These are phyloP conservation scores for Pinna nobilis DNA, from an alignment of 1,140 invertebrate species.

Conservation along the genomic window DNA sequence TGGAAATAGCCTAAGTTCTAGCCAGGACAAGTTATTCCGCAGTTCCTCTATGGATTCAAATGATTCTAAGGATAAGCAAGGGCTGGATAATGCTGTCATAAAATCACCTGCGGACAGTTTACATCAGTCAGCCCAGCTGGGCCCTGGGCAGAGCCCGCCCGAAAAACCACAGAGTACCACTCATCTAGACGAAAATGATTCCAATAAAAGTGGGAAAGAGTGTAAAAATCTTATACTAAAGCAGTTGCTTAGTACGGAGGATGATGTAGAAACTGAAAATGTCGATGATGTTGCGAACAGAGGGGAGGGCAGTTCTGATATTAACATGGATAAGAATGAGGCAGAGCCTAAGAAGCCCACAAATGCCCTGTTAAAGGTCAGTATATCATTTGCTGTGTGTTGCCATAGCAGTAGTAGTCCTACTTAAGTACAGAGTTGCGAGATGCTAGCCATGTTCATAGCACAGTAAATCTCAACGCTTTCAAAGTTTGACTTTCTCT, in stretches of 20 bases:
- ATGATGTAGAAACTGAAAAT: slow-evolving; percentile 66
- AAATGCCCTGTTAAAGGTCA: slow-evolving; percentile 85
- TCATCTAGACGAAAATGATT: slow-evolving; percentile 73
- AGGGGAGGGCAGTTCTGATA: slow-evolving; percentile 55
- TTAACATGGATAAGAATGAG: slow-evolving; percentile 72
- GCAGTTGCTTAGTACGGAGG: slow-evolving; percentile 82
- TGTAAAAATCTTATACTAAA: slow-evolving; percentile 81
- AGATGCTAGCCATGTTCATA: too few species aligned
- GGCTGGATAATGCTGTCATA: slow-evolving; percentile 20
- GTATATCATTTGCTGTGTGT: too few species aligned
- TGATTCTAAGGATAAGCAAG: slow-evolving; percentile 28
- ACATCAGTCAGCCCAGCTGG: slow-evolving; percentile 78
- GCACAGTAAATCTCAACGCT: too few species aligned
- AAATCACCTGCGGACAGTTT: slow-evolving; percentile 71
- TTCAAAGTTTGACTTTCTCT: too few species aligned
- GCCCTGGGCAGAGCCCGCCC: slow-evolving; percentile 72
- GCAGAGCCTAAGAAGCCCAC: slow-evolving; percentile 75
- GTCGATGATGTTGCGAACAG: slow-evolving; percentile 50
- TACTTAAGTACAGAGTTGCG: too few species aligned
- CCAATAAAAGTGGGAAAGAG: slow-evolving; percentile 25
- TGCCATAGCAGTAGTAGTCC: too few species aligned
- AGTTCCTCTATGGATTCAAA: background rate
- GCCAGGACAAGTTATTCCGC: background rate
- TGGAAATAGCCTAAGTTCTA: background rate
- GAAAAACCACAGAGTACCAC: slow-evolving; percentile 75